phyloP scores from a whole-genome alignment of 2,113 vertebrate species.

The Alectura lathami region DNA sequence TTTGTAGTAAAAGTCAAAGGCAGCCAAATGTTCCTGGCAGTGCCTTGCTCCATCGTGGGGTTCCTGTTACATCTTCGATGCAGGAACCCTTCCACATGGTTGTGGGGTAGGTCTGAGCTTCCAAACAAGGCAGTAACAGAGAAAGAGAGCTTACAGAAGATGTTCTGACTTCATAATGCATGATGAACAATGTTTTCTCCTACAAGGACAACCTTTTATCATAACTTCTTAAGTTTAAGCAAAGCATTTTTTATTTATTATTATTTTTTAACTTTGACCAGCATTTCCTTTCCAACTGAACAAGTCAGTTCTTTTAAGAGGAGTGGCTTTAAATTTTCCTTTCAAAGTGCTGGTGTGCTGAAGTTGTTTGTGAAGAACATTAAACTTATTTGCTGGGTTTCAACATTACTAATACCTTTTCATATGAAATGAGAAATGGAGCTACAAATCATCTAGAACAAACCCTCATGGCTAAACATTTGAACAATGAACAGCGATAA shows the following conservation, averaged over 20 bases:
- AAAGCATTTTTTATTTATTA: not conserved
- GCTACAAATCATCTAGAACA: not conserved
- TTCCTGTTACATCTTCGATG: not conserved
- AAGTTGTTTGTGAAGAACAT: not conserved
- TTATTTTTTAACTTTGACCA: not conserved
- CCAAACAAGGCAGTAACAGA: not conserved
- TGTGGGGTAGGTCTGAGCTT: not conserved
- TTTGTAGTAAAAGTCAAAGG: not conserved
- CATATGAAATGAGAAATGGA: not conserved
- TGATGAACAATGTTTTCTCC: not conserved
- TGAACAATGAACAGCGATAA: not conserved
- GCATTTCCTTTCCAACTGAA: not conserved
- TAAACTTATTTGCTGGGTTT: not conserved
- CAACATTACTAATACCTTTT: fast-evolving
- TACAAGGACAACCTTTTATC: not conserved
- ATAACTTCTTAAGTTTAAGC: not conserved
- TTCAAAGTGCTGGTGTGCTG: not conserved
- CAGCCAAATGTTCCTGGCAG: not conserved
- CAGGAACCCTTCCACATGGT: not conserved
- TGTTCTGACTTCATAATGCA: not conserved
- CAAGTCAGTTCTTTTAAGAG: not conserved
- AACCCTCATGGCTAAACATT: not conserved
- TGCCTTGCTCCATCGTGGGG: not conserved
- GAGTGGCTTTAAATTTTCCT: not conserved
- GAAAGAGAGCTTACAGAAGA: not conserved